Conservation (phyloP, 2,888 invertebrate species). For the Apomyelois bistriatella region DNA sequence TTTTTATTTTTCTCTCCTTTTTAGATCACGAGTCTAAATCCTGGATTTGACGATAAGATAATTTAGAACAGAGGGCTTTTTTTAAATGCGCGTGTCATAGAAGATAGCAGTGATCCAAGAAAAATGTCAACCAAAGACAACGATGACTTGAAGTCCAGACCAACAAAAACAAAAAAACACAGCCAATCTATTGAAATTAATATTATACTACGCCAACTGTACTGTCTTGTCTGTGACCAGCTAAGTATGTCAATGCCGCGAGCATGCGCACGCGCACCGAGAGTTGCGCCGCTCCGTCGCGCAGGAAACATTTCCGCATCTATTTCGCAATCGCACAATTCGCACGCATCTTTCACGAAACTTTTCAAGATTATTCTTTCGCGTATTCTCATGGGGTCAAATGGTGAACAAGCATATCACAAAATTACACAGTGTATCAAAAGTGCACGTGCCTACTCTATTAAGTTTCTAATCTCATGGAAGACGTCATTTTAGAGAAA, state of each 20-base stretch:
- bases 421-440: background rate
- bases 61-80: no score
- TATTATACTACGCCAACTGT: background rate
- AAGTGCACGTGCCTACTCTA: background rate
- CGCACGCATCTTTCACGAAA: slow-evolving; percentile 7
- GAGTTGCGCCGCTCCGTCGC: slow-evolving; percentile 14
- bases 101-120: no score
- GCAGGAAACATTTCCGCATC: slow-evolving; percentile 28
- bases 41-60: no score
- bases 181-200: background rate
- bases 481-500: slow-evolving; percentile 2
- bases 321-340: slow-evolving; percentile 9
- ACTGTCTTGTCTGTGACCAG: background rate
- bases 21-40: no score
- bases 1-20: no score
- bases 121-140: no score
- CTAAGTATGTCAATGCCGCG: slow-evolving; percentile 26
- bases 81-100: no score
- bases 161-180: background rate
- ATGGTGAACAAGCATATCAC: background rate
- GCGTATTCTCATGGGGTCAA: background rate
- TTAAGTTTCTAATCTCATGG: slow-evolving; percentile 1
- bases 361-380: background rate
- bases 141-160: no score
- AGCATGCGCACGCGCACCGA: slow-evolving; percentile 9